Conservation (phyloP, 2,888 invertebrate genomes). For the Polia nebulosa region DNA sequence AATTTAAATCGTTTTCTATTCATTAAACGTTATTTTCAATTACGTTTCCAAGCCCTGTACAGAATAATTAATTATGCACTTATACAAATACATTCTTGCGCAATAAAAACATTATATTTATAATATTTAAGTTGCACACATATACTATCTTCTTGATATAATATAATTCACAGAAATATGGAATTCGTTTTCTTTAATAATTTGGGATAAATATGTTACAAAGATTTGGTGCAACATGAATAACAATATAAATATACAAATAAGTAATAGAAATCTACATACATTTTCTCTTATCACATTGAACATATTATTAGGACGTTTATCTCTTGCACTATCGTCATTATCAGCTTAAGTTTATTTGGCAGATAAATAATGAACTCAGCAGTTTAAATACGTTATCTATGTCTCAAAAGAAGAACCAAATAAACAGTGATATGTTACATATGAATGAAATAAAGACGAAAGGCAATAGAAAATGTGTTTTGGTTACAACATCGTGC, state of each 20-base stretch:
- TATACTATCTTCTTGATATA: neutral
- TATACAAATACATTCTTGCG: conserved; percentile 11
- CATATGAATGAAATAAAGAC: conserved; percentile 4
- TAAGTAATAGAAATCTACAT: conserved; percentile 31
- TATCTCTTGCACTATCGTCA: conserved; percentile 31
- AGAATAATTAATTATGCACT: neutral
- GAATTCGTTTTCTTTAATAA: neutral
- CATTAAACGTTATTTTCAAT: too few relatives aligned
- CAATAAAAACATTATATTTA: conserved; percentile 5
- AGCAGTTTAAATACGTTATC: conserved; percentile 24
- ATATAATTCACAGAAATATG: conserved; percentile 3
- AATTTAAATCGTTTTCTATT: too few relatives aligned
- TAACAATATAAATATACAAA: conserved; percentile 51
- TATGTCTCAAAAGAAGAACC: neutral
- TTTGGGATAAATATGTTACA: neutral
- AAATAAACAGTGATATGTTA: conserved; percentile 3
- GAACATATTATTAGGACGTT: conserved; percentile 26
- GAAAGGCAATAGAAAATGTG: conserved; percentile 1
- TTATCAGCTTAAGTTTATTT: conserved; percentile 45
- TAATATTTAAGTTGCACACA: conserved; percentile 21
- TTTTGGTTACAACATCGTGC: neutral
- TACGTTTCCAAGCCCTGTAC: too few relatives aligned
- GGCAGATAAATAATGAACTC: conserved; percentile 36
- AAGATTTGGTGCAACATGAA: conserved; percentile 32
- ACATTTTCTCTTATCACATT: conserved; percentile 55